These are phyloP conservation scores for Sebastes taczanowskii DNA, from an alignment of 2,797 vertebrate species.

Conservation along the genomic window DNA sequence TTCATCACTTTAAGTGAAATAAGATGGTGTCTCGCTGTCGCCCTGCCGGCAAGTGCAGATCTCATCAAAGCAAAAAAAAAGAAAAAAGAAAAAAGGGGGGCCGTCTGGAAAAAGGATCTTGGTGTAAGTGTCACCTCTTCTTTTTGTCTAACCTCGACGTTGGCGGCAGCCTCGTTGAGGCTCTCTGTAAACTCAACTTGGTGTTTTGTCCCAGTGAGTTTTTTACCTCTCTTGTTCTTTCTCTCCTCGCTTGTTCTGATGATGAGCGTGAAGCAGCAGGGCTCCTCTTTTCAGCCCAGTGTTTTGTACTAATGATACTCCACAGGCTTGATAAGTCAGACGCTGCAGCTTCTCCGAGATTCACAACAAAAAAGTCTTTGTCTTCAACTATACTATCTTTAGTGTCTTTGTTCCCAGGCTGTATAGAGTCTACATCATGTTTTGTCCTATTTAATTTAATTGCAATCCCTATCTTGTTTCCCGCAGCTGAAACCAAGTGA, in stretches of 20 bases:
- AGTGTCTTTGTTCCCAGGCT: neutral
- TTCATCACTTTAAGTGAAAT: constrained; percentile 61
- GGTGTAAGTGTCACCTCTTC: neutral
- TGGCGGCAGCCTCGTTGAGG: neutral
- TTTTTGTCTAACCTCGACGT: constrained; percentile 2
- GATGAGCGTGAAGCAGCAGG: neutral
- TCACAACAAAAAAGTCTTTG: neutral
- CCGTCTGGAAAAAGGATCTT: neutral
- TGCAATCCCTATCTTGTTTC: neutral
- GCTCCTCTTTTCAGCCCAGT: neutral
- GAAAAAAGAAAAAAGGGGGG: neutral
- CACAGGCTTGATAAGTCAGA: constrained; percentile 29
- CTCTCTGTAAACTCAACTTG: constrained; percentile 8
- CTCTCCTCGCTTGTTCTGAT: neutral
- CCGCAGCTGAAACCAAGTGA: neutral
- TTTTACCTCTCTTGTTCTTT: neutral
- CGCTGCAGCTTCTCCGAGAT: neutral
- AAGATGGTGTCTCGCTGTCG: constrained; percentile 43
- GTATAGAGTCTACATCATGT: neutral
- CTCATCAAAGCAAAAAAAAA: constrained; percentile 23
- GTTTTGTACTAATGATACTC: constrained; percentile 34
- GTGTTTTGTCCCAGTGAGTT: neutral
- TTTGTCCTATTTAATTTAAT: constrained; percentile 16
- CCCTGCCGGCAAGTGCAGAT: constrained; percentile 35
- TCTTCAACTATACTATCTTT: neutral